Evolutionary conservation across 30 jellyfish, hydroid and myxozoan genomes (phyloP).

Genomic region (Catostylus mosaicus): DNA sequence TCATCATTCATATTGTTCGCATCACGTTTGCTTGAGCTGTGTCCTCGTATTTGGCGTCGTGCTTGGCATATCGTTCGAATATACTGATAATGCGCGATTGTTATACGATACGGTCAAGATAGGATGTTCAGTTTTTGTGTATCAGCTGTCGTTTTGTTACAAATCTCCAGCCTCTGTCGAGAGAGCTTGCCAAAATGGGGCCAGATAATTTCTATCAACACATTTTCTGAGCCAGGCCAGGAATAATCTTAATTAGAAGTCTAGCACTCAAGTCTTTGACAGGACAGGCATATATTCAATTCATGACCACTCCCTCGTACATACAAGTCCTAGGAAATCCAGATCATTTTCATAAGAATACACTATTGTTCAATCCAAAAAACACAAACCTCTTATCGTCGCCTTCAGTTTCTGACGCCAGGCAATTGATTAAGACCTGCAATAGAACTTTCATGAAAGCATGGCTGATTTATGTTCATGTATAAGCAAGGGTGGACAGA

Average conservation of each 20-base stretch:
- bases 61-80: background rate
- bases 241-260: background rate
- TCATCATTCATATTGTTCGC: background rate
- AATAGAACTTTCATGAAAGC: too few species aligned
- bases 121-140: background rate
- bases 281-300: background rate
- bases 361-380: background rate
- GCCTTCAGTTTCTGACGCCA: too few species aligned
- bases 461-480: too few species aligned
- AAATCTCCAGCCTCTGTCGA: background rate
- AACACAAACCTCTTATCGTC: background rate
- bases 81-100: background rate
- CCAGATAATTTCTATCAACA: conserved; percentile 7
- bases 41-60: background rate
- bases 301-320: conserved; percentile 7
- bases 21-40: background rate
- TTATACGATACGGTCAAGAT: conserved; percentile 8
- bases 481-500: too few species aligned
- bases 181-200: conserved; percentile 4
- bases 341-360: too few species aligned
- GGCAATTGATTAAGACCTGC: too few species aligned
- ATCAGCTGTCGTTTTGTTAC: background rate
- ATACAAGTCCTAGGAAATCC: conserved; percentile 13
- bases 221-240: background rate
- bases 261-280: background rate